phyloP scores from a whole-genome alignment of 2,797 vertebrate genomes.

The Arremon aurantiirostris region DNA sequence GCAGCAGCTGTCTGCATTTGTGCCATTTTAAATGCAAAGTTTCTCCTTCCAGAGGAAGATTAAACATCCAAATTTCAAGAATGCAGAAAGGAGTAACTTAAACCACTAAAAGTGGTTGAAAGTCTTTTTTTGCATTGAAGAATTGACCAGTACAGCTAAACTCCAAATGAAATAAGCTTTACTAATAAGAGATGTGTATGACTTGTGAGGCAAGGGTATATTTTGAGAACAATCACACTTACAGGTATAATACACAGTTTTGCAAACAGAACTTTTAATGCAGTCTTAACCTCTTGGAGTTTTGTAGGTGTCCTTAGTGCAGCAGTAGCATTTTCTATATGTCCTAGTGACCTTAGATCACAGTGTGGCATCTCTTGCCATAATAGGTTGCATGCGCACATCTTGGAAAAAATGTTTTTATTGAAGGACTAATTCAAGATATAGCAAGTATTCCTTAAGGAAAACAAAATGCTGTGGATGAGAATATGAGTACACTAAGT shows the following conservation, averaged over 20 bases:
- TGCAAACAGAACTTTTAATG: background rate
- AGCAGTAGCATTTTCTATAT: background rate
- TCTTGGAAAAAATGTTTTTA: background rate
- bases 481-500: background rate
- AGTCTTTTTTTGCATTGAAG: background rate
- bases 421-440: background rate
- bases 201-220: background rate
- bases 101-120: background rate
- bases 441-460: background rate
- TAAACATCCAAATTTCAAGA: background rate
- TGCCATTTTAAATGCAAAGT: background rate
- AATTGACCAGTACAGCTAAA: background rate
- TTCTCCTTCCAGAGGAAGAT: background rate
- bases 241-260: background rate
- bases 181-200: background rate
- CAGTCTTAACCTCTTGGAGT: background rate
- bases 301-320: background rate
- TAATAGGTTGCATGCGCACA: background rate
- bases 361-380: background rate
- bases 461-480: background rate
- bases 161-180: background rate
- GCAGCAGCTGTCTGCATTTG: background rate
- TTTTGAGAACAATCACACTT: background rate
- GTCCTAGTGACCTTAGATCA: background rate
- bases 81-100: background rate